Base-by-base conservation (phyloP, 2,797 vertebrate species). In the Paramormyrops hopkinsi region DNA sequence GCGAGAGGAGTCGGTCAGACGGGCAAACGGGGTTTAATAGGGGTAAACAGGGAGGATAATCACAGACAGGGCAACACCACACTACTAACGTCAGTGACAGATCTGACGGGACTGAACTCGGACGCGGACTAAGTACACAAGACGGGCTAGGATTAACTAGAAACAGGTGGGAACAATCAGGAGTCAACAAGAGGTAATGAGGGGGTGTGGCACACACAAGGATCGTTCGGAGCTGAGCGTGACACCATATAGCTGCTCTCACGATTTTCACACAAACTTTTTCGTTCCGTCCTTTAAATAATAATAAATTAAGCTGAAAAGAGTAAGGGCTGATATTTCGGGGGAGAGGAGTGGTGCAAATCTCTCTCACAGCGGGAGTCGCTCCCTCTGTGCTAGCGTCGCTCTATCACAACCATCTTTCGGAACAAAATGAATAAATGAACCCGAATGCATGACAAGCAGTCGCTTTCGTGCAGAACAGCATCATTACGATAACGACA, bases 351-450 rank as follows among this genome's bases (percentile, higher is more conserved):
- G 17, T 56, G 65, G 37, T 41, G 46, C 25, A 46, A 50, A 87
- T 82, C 62, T 82, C 86, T 87, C 69, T 82, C 86, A 17, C 51
- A 87, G 65, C 51, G 19, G 86, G 51, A 88, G 22, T 33, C 62
- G n/a, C 51, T 76, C 25, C 33, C 59, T 88, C 53, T 12, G 19
- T 65, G 19, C 29, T 33, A 44, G 37, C 69, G 56, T 73, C 46
- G 54, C 50, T 54, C 25, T 5, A 89, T 59, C 76, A 46, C 41
- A 44, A 62, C 79, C 19, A 41, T 46, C 79, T 53, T 62, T 65
- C 29, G 44, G 46, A 48, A 73, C 51, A 85, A 88, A 51, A 90
- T 73, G 29, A 84, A 88, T 88, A 88, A 48, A 88, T 84, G 37
- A 41, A 41, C n/a, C 86, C 50, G 22, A 89, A 89, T 44, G 76